These are phyloP conservation scores for Campopleginae sp. DNA, from an alignment of 2,888 invertebrate genomes.

Conservation along the genomic window DNA sequence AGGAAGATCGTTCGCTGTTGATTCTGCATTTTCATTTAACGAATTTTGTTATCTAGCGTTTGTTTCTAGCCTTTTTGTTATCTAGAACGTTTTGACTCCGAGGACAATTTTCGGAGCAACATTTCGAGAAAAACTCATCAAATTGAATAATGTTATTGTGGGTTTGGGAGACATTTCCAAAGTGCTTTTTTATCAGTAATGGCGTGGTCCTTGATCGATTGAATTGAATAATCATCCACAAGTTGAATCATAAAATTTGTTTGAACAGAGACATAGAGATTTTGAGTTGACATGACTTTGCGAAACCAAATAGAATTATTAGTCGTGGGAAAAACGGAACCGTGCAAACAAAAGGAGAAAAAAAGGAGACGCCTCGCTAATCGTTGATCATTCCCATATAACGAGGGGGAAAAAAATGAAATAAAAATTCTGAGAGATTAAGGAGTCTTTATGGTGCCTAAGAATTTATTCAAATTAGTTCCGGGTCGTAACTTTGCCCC, in stretches of 20 bases:
- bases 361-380: background rate
- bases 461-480: slow-evolving; percentile 48
- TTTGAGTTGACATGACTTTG: background rate
- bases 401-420: background rate
- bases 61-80: no score
- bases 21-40: background rate
- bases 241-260: background rate
- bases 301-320: background rate
- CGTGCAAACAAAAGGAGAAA: background rate
- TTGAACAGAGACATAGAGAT: background rate
- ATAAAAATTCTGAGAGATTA: background rate
- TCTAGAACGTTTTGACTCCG: no score
- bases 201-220: background rate
- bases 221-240: background rate
- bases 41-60: background rate
- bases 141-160: background rate
- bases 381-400: background rate
- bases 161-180: no score
- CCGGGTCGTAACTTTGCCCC: slow-evolving; percentile 28
- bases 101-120: no score
- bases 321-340: background rate
- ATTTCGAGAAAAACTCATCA: background rate
- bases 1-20: background rate
- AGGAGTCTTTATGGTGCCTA: background rate
- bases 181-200: background rate